A percentile compares a stretch with the other conserved stretches of the same genome.
Conservation (phyloP, 2,797 vertebrate species). For the Ptychobarbus kaznakovi region DNA sequence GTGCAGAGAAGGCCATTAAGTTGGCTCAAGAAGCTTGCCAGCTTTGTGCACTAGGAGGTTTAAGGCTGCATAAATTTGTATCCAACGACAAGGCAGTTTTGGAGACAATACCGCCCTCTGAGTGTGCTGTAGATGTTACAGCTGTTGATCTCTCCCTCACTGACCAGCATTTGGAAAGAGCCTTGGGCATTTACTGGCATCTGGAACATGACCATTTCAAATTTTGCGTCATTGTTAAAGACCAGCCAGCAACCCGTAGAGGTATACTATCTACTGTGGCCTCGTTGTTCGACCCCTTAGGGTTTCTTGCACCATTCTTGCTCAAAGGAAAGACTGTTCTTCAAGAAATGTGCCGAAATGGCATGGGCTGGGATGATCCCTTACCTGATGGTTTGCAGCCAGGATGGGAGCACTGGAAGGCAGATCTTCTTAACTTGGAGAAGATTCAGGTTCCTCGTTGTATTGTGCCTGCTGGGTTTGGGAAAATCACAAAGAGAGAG, state of each 20-base stretch:
- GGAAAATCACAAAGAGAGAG: too few relatives aligned
- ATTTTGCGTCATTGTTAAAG: neutral
- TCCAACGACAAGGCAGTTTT: too few relatives aligned
- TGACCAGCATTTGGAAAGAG: neutral
- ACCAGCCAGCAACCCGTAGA: neutral
- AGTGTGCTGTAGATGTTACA: neutral
- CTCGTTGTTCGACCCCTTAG: neutral
- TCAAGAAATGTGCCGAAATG: constrained; percentile 11
- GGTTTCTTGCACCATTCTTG: constrained; percentile 1
- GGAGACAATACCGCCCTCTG: neutral
- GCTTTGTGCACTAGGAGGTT: too few relatives aligned
- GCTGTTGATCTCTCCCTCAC: neutral
- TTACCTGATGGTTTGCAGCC: neutral
- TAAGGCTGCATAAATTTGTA: too few relatives aligned
- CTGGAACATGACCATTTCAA: neutral
- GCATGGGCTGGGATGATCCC: constrained; percentile 11
- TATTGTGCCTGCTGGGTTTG: neutral
- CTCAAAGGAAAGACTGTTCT: constrained; percentile 8
- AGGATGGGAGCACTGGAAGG: neutral
- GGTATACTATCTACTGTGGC: neutral
- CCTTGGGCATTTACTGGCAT: neutral
- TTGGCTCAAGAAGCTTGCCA: too few relatives aligned
- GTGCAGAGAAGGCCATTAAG: too few relatives aligned
- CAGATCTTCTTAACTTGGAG: neutral
- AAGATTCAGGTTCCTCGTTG: neutral